Conservation (phyloP, 2,888 invertebrate species). For the Antheraea yamamai region DNA sequence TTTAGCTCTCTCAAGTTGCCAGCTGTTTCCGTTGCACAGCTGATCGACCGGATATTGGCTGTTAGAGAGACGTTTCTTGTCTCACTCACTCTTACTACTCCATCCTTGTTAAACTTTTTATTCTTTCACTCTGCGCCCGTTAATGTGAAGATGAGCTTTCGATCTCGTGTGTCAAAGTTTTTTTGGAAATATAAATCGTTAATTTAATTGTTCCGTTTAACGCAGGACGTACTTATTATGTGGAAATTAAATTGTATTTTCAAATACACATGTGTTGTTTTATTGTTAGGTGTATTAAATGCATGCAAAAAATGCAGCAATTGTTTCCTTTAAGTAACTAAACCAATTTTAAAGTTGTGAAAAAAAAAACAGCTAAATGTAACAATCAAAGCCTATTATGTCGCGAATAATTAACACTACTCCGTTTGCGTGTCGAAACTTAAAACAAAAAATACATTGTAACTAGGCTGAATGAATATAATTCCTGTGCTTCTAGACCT, state of each 20-base stretch:
- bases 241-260: background rate
- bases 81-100: constrained; percentile 47
- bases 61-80: constrained; percentile 57
- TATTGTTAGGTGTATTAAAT: background rate
- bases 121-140: constrained; percentile 58
- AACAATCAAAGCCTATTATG: constrained; percentile 32
- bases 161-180: constrained; percentile 30
- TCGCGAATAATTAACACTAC: constrained; percentile 53
- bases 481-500: constrained; percentile 44
- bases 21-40: constrained; percentile 79
- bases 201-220: constrained; percentile 5
- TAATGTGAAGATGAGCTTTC: constrained; percentile 56
- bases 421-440: constrained; percentile 59
- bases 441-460: constrained; percentile 49
- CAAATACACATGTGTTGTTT: background rate
- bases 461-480: constrained; percentile 45
- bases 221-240: background rate
- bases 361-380: constrained; percentile 35
- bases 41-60: constrained; percentile 80
- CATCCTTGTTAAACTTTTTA: constrained; percentile 53
- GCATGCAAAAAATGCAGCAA: background rate
- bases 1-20: constrained; percentile 60
- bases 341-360: constrained; percentile 22
- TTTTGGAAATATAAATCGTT: constrained; percentile 28
- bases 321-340: background rate